Conservation (phyloP, 2,888 invertebrate species). For the Brachyptera putata region DNA sequence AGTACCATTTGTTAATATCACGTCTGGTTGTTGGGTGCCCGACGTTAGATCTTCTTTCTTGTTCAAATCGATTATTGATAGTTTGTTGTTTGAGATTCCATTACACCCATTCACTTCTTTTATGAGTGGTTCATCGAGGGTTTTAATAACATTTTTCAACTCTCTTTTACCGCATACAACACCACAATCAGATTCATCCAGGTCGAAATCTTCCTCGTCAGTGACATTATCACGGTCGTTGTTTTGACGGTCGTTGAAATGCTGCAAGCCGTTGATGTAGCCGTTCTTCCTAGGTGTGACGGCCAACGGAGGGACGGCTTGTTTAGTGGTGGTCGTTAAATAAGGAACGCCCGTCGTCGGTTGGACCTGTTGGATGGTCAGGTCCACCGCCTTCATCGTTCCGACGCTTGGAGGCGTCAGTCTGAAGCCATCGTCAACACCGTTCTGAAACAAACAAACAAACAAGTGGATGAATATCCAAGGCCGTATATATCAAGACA, state of each 20-base stretch:
- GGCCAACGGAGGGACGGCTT: not conserved
- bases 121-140: too few species aligned
- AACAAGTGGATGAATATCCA: too few species aligned
- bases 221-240: not conserved
- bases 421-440: not conserved
- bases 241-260: not conserved
- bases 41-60: not conserved
- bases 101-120: not conserved
- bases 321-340: too few species aligned
- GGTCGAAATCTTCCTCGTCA: not conserved
- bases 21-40: not conserved
- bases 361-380: not conserved
- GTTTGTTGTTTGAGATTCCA: constrained; percentile 1
- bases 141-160: not conserved
- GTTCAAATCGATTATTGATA: not conserved
- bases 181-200: not conserved
- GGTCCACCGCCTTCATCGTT: constrained; percentile 16
- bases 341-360: too few species aligned
- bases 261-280: not conserved
- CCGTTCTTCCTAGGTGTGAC: not conserved
- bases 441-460: not conserved
- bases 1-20: constrained; percentile 3
- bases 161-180: too few species aligned
- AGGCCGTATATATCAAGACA: too few species aligned
- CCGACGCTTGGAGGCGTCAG: constrained; percentile 8